Evolutionary conservation across 2,888 invertebrate species (phyloP), one percentile per base, ranked within the genome.

Genomic region (Euproctis similis): DNA sequence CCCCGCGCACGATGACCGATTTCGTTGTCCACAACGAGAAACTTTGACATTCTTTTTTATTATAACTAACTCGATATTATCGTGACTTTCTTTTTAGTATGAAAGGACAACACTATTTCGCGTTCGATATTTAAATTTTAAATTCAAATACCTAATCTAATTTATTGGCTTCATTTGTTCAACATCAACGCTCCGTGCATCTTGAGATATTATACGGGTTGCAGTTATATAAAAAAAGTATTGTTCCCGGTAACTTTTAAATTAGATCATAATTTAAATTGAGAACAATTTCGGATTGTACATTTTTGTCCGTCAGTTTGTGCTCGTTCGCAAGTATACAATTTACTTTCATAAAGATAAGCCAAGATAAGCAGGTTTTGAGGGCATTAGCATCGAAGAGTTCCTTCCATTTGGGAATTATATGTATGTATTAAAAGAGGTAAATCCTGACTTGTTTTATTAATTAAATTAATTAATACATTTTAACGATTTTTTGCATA

Each of bases 1-100:
- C 63, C 70, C 59, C 67, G 58, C 63, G 60, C 63, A 60, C 59
- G 46, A 57, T 68, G 69, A 70, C 76, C 75, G 78, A 78, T 77
- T 76, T 73, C 58, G 57, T 61, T 60, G 54, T 59, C 59, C 65
- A 57, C 56, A 53, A 51, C 55, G 59, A 60, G 61, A 65, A 57
- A 64, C 63, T 53, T 59, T 64, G 61, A 69, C 70, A 74, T 71
- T 73, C 69, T 73, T 73, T 59, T 60, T 50, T 39, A 45, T 39
- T 37, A 45, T 37, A 36, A 41, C 39, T 41, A 42, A 45, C 41
- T 41, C 37, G 39, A 38, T 50, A 34, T 28, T 31, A 30, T 27
- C 30, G 30, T 34, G 36, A 47, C 48, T 47, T 51, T 43, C 52
- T 51, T 51, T 51, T 51, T 50, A 4, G 22, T 31, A 14, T 26